Base-by-base conservation (phyloP, 2,797 vertebrate genomes). In the Lutjanus campechanus region DNA sequence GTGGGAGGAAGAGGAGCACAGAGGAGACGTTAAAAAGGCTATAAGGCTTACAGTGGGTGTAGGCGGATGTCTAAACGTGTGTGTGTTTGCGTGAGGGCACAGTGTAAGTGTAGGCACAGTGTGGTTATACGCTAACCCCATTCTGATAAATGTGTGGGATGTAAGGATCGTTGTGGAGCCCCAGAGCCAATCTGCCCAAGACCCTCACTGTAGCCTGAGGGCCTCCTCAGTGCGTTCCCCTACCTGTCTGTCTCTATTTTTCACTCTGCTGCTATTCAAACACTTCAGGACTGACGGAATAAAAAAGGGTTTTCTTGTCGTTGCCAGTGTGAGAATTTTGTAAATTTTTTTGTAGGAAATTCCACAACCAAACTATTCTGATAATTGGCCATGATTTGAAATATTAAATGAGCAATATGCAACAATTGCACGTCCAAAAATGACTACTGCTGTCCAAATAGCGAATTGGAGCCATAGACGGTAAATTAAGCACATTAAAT, bases 1-100 rank as follows among this genome's bases (percentile, higher is more conserved):
- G 93, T 93, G 91, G 92, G 91, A 92, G 92, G 92, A 91, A 89
- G 85, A 92, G 73, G 87, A 85, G 83, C 85, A 70, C 60, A 64
- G 83, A 82, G 79, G 72, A 81, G 82, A 88, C 74, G 88, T 88
- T 86, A 85, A 86, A 89, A 90, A 91, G 92, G 86, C 87, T 82
- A 75, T 25, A 69, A 89, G 90, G 85, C 75, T 87, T 83, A 73
- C 82, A 81, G 85, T 72, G 74, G 71, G 85, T 74, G 92, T 91
- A 80, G 89, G 91, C 65, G 78, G 70, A 81, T 41, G 82, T 88
- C 75, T 84, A 68, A 79, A 73, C 9, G 63, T 66, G 79, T 61
- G 41, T 73, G 76, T 64, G 79, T 87, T 51, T 78, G 83, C 7
- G 40, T 60, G 73, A 77, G 79, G 77, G 79, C 69, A 77, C 50